Evolutionary conservation across 2,797 vertebrate genomes (phyloP), one percentile per base, ranked within the genome.

Genomic region (Leucoraja ocellata): DNA sequence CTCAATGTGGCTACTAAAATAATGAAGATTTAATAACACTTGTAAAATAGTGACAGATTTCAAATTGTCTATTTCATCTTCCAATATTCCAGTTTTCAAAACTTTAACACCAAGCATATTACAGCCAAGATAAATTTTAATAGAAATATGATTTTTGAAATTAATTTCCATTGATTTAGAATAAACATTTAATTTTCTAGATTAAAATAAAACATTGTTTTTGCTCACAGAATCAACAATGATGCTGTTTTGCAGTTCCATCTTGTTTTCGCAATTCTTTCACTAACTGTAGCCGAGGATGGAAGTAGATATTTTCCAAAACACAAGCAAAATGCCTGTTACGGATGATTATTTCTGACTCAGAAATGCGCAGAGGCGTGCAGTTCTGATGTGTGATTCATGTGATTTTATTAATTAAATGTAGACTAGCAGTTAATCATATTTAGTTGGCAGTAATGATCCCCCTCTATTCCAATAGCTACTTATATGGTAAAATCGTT

Each of bases 11-110:
- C 21, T 58, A 46, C 80, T 83, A 83, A 18, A 83, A 83, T 83
- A 83, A 83, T 83, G 80, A 83, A 83, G 18, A 83, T 83, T 83
- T 83, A 83, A 83, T 39, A 83, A 54, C 80, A 58, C 46, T 18
- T 25, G 7, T 58, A 83, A 54, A 46, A 16, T 23, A 58, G 46
- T 83, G 80, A 83, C 46, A 25, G 9, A 46, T 16, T 83, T 83
- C 80, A 46, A 23, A 58, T 83, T 39, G 21, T 54, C 79, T 36
- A 46, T 21, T n/a, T 81, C 36, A 81, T 81, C 36, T 81, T 36
- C 21, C 36, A 81, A 21, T 18, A 39, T 14, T 81, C 79, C n/a
- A 21, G 16, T 25, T 73, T 73, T 73, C 5, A 10, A n/a, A 4
- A 73, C 9, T 65, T 23, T 23, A 39, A 68, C 25, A 39, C 16